Evolutionary conservation across 2,888 invertebrate genomes (phyloP).

Genomic region (Nowickia ferox): DNA sequence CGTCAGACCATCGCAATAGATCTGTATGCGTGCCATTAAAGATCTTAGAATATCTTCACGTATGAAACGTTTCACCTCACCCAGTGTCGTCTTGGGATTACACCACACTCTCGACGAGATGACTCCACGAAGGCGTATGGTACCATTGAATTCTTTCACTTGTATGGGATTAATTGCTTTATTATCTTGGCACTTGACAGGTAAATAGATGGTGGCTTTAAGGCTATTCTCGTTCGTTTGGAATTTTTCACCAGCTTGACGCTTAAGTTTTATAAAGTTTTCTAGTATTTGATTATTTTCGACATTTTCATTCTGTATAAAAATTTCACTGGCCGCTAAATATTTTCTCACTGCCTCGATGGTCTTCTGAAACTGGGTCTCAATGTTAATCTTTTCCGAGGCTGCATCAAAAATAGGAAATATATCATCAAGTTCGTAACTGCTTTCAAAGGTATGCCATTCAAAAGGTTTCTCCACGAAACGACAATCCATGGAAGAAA

Average conservation of each 20-base stretch:
- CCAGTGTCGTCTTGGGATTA: constrained; percentile 89
- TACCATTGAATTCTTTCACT: constrained; percentile 79
- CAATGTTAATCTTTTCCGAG: constrained; percentile 82
- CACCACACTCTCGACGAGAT: constrained; percentile 87
- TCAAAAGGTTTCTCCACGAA: constrained; percentile 87
- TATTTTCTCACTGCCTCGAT: constrained; percentile 76
- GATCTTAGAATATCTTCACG: constrained; percentile 94
- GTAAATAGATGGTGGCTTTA: constrained; percentile 88
- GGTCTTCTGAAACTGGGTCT: constrained; percentile 80
- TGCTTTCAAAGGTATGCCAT: constrained; percentile 91
- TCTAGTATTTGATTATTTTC: constrained; percentile 87
- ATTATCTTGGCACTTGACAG: constrained; percentile 85
- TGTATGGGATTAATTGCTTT: constrained; percentile 73
- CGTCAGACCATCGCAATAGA: constrained; percentile 96
- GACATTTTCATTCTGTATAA: constrained; percentile 89
- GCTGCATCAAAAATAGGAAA: constrained; percentile 88
- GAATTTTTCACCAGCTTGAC: constrained; percentile 50
- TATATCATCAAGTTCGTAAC: constrained; percentile 89
- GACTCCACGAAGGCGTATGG: constrained; percentile 80
- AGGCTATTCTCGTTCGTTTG: constrained; percentile 68
- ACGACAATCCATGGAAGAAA: constrained; percentile 90
- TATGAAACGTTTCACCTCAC: constrained; percentile 89
- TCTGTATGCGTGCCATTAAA: constrained; percentile 92
- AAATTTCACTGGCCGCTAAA: constrained; percentile 86
- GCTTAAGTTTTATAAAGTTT: constrained; percentile 84